A percentile compares a stretch with the other conserved stretches of the same genome.
These are phyloP conservation scores for Pseudoips prasinana DNA, from an alignment of 2,888 invertebrate genomes.

Conservation along the genomic window DNA sequence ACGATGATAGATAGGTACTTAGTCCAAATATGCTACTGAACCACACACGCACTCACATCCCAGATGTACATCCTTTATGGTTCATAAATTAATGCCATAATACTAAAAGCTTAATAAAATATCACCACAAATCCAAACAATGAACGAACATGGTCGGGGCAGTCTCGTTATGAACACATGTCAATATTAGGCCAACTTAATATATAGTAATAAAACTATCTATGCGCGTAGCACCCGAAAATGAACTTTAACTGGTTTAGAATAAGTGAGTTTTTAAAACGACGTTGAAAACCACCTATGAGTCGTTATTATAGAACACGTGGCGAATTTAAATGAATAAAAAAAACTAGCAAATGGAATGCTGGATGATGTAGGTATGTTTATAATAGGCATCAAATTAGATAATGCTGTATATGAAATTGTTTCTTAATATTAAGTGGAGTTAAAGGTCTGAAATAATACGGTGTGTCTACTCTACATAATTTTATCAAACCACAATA, in stretches of 20 bases:
- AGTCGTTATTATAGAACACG: no score
- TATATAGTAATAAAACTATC: conserved; percentile 28
- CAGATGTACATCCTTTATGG: conserved; percentile 34
- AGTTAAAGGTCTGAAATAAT: no score
- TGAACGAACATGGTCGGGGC: conserved; percentile 30
- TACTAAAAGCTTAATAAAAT: conserved; percentile 38
- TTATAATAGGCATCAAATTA: no score
- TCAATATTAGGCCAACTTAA: conserved; percentile 36
- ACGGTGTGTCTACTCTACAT: no score
- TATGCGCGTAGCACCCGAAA: conserved; percentile 5
- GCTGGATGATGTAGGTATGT: no score
- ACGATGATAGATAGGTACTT: conserved; percentile 13
- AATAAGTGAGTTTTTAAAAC: conserved; percentile 7
- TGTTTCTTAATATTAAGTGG: no score
- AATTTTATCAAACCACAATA: no score
- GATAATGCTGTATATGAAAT: no score
- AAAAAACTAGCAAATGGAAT: no score
- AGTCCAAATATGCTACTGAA: conserved; percentile 26
- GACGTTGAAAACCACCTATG: no score
- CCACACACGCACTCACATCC: conserved; percentile 21
- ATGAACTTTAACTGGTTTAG: conserved; percentile 4
- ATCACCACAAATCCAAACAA: conserved; percentile 40
- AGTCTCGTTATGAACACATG: conserved; percentile 33
- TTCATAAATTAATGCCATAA: conserved; percentile 36
- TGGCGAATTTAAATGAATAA: no score